Evolutionary conservation across 2,888 invertebrate genomes (phyloP), one percentile per base, ranked within the genome.

Genomic region (Galeopsomyia nigrocyanea): DNA sequence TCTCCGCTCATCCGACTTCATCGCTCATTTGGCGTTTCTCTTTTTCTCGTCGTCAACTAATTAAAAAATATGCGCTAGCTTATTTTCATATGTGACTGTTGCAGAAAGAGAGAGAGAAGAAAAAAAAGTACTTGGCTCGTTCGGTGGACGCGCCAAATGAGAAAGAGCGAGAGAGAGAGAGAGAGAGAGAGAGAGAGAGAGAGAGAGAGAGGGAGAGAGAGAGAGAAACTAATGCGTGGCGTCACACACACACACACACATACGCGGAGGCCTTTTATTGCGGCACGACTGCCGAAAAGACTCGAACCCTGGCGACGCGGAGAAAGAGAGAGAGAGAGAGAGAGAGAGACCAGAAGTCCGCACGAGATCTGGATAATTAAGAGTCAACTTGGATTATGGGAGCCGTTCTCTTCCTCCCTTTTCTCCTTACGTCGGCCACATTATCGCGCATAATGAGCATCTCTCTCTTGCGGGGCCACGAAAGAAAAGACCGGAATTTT

Each of bases 11-110:
- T 71, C 68, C 61, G 70, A 62, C 70, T 73, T 73, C 62, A 73
- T 73, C 62, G 68, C 68, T 71, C 71, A 65, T 68, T 71, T 58
- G 68, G 50, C 57, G 46, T 68, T 22, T 67, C 49, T 47, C 46
- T 53, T 58, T 58, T 55, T 17, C 22, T 16, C 39, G 22, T 14
- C 39, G 19, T 5, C 61, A 53, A 62, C 60, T 75, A 75, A 75
- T 75, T 75, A 73, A 75, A 73, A 75, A 75, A 73, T 75, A 73
- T 65, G 64, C 61, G 62, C 50, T 64, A 60, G 70, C 75, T 71
- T 31, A 65, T 67, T 75, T 75, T 65, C 64, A 64, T 73, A 73
- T 17, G 63, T 56, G 31, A 53, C 53, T 17, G 64, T 64, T 21
- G 16, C 57, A 22, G 31, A 13, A 22, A 62, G 46, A 49, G 55